Evolutionary conservation across 1,140 invertebrate species (phyloP).

Genomic region (Nixonia krombeini): DNA sequence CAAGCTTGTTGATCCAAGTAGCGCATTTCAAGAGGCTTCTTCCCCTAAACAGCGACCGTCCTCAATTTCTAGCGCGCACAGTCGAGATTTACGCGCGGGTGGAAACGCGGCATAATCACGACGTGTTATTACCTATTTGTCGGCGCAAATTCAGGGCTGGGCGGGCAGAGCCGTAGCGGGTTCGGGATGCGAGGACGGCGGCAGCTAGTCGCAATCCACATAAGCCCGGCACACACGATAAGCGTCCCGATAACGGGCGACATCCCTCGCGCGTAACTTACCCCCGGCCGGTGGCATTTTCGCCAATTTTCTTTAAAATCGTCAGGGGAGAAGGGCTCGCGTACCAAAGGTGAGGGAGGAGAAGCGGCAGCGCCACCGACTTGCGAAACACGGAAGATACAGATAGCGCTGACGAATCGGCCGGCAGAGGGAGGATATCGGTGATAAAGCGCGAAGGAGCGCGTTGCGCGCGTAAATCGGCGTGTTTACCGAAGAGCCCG

Average conservation of each 20-base stretch:
- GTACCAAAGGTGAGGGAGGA: conserved; percentile 4
- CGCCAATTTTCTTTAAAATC: conserved; percentile 69
- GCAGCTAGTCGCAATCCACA: conserved; percentile 60
- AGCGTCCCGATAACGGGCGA: conserved; percentile 65
- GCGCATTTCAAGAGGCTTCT: too few relatives aligned
- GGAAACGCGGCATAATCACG: conserved; percentile 62
- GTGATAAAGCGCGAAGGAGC: conserved; percentile 43
- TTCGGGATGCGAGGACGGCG: conserved; percentile 42
- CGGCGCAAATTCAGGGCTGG: conserved; percentile 37
- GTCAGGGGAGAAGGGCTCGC: conserved; percentile 19
- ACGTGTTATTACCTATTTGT: conserved; percentile 69
- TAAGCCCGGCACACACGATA: conserved; percentile 69
- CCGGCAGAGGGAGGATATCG: conserved; percentile 36
- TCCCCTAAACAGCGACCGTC: neutral
- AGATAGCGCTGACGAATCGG: conserved; percentile 68
- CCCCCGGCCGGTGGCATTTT: conserved; percentile 57
- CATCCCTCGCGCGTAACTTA: conserved; percentile 36
- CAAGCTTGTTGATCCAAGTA: too few relatives aligned
- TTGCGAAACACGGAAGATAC: conserved; percentile 18
- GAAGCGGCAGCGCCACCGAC: conserved; percentile 6
- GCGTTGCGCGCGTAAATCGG: conserved; percentile 33
- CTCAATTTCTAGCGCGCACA: conserved; percentile 21
- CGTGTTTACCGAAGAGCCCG: conserved; percentile 9
- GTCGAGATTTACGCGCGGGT: conserved; percentile 41
- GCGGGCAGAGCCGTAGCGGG: conserved; percentile 25